phyloP scores from a whole-genome alignment of 2,888 invertebrate genomes.

The Apodemia zela region DNA sequence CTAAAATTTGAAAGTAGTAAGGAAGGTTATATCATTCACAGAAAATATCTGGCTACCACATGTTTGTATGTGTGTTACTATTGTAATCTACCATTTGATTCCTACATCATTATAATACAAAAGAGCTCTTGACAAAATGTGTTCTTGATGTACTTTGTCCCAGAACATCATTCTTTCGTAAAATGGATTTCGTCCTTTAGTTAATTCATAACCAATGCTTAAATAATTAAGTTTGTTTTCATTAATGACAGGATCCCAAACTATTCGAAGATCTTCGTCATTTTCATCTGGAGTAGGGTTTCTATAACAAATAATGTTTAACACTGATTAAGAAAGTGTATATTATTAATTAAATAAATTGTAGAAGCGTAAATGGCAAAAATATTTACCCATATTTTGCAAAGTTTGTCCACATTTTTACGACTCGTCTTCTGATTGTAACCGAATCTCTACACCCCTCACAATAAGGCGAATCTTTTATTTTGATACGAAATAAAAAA shows the following conservation, averaged over 20 bases:
- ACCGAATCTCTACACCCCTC: constrained; percentile 61
- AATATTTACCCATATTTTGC: constrained; percentile 67
- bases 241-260: too few relatives aligned
- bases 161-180: background rate
- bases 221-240: too few relatives aligned
- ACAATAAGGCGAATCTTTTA: constrained; percentile 39
- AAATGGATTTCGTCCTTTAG: background rate
- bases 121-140: background rate
- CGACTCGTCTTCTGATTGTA: constrained; percentile 53
- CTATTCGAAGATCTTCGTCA: too few relatives aligned
- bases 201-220: too few relatives aligned
- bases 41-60: too few relatives aligned
- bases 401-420: constrained; percentile 75
- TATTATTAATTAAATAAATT: too few relatives aligned
- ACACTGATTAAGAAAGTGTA: too few relatives aligned
- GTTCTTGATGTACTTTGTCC: background rate
- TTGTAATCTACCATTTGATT: background rate
- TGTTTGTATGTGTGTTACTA: too few relatives aligned
- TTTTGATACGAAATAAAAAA: constrained; percentile 55
- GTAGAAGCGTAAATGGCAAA: background rate
- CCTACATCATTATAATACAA: background rate
- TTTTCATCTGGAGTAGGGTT: too few relatives aligned
- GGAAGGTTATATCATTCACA: too few relatives aligned
- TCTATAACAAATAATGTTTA: constrained; percentile 40
- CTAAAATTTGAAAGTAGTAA: too few relatives aligned